These are phyloP conservation scores for Ispidina picta DNA, from an alignment of 2,797 vertebrate species.

Conservation along the genomic window DNA sequence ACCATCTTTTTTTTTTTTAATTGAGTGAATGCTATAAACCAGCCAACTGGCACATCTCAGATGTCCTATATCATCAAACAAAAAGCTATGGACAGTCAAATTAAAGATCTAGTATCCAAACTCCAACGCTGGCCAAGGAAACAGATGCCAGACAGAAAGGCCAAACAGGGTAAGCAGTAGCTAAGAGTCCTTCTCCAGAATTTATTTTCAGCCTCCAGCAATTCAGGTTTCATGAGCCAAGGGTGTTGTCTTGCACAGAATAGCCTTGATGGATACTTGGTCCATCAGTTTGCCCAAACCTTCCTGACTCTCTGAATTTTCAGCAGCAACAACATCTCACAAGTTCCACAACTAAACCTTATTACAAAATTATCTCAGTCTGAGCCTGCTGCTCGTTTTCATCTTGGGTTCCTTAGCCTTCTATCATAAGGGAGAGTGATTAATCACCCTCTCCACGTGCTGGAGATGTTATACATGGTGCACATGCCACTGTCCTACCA, in stretches of 20 bases:
- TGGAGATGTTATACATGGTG: neutral
- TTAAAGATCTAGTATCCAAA: neutral
- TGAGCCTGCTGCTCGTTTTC: neutral
- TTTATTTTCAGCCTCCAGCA: neutral
- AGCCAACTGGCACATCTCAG: neutral
- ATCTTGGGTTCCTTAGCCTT: neutral
- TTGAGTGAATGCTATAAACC: neutral
- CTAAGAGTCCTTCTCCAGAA: neutral
- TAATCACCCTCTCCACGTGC: neutral
- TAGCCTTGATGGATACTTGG: neutral
- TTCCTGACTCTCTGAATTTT: neutral
- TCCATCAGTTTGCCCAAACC: neutral
- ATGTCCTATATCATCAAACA: neutral
- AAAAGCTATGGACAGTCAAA: neutral
- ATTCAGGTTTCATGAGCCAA: neutral
- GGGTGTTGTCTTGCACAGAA: neutral
- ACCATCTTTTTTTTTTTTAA: too few species aligned
- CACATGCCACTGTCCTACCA: rapidly evolving
- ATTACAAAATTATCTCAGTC: neutral
- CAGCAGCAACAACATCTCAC: neutral
- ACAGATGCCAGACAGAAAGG: neutral
- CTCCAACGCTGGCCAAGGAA: neutral
- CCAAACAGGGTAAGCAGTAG: neutral
- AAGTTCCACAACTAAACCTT: neutral
- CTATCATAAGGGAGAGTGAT: neutral